These are phyloP conservation scores for Leuciscus waleckii DNA, from an alignment of 2,797 vertebrate species.

Conservation along the genomic window DNA sequence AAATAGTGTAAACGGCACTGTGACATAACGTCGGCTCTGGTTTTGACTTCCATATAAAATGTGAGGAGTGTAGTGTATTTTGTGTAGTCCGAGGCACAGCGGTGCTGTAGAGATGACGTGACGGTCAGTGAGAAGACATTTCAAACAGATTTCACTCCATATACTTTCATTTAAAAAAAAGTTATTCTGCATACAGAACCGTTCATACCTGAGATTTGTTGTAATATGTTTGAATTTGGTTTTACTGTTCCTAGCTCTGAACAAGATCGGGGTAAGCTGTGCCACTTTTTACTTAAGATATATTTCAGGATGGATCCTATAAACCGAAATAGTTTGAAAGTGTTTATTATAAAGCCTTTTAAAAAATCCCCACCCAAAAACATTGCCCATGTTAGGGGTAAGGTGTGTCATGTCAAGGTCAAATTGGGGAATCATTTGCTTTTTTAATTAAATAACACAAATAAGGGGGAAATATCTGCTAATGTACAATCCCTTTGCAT, in stretches of 20 bases:
- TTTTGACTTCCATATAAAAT: not conserved
- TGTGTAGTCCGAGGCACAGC: conserved; percentile 43
- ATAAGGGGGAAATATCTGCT: not conserved
- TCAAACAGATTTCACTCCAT: not conserved
- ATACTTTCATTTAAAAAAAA: not conserved
- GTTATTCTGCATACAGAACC: not conserved
- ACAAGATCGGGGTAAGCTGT: not conserved
- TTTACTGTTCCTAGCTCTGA: not conserved
- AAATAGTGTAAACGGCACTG: conserved; percentile 19
- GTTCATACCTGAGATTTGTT: conserved; percentile 26
- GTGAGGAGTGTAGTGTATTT: not conserved
- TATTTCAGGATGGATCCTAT: not conserved
- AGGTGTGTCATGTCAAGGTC: not conserved
- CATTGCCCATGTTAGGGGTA: not conserved
- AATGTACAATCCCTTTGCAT: not conserved
- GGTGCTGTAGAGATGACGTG: conserved; percentile 21
- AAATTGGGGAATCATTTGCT: not conserved
- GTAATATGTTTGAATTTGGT: conserved; percentile 19
- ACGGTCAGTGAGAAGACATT: conserved; percentile 3
- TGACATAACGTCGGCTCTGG: conserved; percentile 11
- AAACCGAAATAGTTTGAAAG: not conserved
- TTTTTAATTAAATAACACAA: not conserved
- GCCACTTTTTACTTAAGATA: not conserved
- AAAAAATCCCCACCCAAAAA: not conserved
- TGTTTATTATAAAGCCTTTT: not conserved